Conservation (phyloP, 2,113 vertebrate species). For the Podarcis cretensis region DNA sequence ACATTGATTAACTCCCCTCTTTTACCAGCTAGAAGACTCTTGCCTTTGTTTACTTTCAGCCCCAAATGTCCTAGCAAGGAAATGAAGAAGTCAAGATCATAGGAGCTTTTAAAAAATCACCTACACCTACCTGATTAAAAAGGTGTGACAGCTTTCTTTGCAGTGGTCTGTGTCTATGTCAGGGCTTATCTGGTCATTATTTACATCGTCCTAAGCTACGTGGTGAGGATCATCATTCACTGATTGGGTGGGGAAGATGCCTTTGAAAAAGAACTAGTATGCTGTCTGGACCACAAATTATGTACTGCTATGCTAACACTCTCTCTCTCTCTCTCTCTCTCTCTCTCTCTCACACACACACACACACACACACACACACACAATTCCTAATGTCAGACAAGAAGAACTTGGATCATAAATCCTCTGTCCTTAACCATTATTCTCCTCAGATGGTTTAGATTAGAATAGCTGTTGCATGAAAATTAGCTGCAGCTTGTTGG, state of each 20-base stretch:
- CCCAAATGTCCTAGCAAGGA: constrained; percentile 44
- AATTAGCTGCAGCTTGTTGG: constrained; percentile 78
- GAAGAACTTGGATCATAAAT: constrained; percentile 61
- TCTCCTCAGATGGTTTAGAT: constrained; percentile 79
- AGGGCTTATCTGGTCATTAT: constrained; percentile 12
- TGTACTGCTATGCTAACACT: constrained; percentile 31
- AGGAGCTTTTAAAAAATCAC: constrained; percentile 35
- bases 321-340: not conserved
- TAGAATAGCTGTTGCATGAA: constrained; percentile 75
- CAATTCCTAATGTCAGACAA: constrained; percentile 45
- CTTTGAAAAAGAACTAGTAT: constrained; percentile 41
- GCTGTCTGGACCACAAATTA: constrained; percentile 47
- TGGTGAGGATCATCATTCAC: constrained; percentile 9
- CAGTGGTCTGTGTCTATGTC: constrained; percentile 43
- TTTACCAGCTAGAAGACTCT: constrained; percentile 10
- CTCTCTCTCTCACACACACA: not conserved
- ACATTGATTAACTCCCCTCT: not conserved
- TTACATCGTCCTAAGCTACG: constrained; percentile 28
- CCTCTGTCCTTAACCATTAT: constrained; percentile 50
- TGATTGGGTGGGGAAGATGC: not conserved
- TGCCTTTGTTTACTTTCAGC: constrained; percentile 45
- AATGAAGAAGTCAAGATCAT: constrained; percentile 32
- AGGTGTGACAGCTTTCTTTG: not conserved
- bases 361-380: not conserved
- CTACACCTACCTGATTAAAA: constrained; percentile 28